phyloP scores from a whole-genome alignment of 2,113 vertebrate genomes.

The Equus przewalskii region DNA sequence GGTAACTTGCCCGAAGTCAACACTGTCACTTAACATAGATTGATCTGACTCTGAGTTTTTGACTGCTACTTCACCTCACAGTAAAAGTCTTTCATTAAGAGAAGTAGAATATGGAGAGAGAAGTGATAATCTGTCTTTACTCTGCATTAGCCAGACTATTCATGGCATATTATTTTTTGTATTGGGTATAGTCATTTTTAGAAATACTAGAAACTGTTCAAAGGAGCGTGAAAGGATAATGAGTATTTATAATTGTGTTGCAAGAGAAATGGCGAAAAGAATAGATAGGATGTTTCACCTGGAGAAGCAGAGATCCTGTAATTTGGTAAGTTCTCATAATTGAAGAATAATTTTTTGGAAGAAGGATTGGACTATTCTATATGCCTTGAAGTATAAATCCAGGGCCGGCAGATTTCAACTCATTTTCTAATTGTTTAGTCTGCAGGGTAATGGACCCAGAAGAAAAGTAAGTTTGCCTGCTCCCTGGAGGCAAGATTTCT shows the following conservation, averaged over 20 bases:
- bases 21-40: neutral
- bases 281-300: neutral
- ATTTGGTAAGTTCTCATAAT: neutral
- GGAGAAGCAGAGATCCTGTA: neutral
- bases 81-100: neutral
- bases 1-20: neutral
- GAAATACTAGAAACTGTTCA: constrained; percentile 13
- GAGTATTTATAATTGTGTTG: neutral
- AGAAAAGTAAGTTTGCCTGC: neutral
- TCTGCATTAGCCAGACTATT: neutral
- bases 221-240: neutral
- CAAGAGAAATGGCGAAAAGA: neutral
- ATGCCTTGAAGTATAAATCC: constrained; percentile 9
- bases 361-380: neutral
- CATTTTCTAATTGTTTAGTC: neutral
- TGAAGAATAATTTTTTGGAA: constrained; percentile 19
- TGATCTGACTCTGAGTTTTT: neutral
- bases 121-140: neutral
- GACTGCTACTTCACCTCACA: neutral
- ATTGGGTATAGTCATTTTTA: neutral
- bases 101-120: neutral
- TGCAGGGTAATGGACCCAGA: neutral
- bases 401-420: neutral
- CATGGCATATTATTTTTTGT: neutral
- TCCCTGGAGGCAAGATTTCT: constrained; percentile 14